phyloP scores from a whole-genome alignment of 2,113 vertebrate species.

The Phylloscopus whistleri region DNA sequence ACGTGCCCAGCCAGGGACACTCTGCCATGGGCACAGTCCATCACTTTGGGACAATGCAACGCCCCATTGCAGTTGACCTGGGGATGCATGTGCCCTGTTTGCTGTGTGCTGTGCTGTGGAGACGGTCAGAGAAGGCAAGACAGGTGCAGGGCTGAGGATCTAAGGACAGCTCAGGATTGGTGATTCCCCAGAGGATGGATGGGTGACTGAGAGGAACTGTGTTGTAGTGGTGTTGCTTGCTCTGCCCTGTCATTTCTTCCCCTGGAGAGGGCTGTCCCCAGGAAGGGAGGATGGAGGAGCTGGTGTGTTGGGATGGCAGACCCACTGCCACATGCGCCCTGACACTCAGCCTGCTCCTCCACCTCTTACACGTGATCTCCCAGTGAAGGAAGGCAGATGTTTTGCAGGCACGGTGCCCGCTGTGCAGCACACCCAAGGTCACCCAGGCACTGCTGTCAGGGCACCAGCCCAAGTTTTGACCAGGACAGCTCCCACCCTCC shows the following conservation, averaged over 20 bases:
- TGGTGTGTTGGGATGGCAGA: not conserved
- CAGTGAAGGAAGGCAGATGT: not conserved
- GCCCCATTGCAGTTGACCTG: fast-evolving
- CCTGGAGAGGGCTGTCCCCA: fast-evolving
- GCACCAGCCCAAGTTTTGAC: not conserved
- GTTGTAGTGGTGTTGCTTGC: not conserved
- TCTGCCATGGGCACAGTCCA: fast-evolving
- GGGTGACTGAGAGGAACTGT: not conserved
- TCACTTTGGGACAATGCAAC: fast-evolving
- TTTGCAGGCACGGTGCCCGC: fast-evolving
- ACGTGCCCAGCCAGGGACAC: too few species aligned
- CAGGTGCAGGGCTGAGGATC: fast-evolving
- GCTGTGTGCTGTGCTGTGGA: not conserved
- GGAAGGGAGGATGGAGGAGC: not conserved
- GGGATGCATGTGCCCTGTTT: fast-evolving
- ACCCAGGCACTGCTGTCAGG: fast-evolving
- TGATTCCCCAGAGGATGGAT: not conserved
- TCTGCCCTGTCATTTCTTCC: not conserved
- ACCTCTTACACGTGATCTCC: not conserved
- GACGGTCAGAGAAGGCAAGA: not conserved
- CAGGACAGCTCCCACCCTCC: not conserved
- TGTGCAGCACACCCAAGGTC: not conserved
- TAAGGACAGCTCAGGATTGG: not conserved
- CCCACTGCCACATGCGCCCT: not conserved
- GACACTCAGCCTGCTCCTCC: not conserved